Percentiles rank a stretch among this genome's conserved stretches.
Evolutionary conservation across 2,113 vertebrate species (phyloP).

Genomic region (Varanus komodoensis): DNA sequence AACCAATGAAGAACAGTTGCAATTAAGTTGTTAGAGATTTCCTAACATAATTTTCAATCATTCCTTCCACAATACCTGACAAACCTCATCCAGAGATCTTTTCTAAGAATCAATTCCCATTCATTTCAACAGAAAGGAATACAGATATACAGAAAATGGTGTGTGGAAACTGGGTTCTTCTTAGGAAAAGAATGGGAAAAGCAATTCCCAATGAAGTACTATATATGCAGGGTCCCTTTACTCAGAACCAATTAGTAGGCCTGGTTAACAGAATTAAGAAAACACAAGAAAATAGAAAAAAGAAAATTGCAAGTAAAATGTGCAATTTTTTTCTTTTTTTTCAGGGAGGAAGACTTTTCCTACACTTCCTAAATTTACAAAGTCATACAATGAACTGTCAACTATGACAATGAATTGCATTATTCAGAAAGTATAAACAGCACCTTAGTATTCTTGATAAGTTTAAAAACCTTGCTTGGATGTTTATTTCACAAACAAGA

Average conservation of each 20-base stretch:
- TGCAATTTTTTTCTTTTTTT: not conserved
- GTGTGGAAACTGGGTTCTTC: not conserved
- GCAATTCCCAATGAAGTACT: not conserved
- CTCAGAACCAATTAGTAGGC: not conserved
- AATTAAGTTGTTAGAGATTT: not conserved
- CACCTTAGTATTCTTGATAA: not conserved
- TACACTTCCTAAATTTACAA: not conserved
- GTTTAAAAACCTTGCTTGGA: not conserved
- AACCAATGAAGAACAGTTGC: not conserved
- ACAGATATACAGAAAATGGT: not conserved
- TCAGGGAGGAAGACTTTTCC: not conserved
- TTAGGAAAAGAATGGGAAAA: not conserved
- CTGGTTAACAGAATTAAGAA: not conserved
- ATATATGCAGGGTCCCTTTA: not conserved
- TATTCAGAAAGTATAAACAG: not conserved
- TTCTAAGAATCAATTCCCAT: not conserved
- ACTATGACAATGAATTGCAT: not conserved
- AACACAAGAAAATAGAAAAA: not conserved
- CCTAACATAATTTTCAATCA: not conserved
- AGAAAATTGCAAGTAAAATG: not conserved
- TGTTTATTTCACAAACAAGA: conserved; percentile 1
- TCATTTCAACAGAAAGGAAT: not conserved
- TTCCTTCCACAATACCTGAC: not conserved
- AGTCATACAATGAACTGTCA: not conserved
- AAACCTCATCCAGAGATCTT: not conserved